These are phyloP conservation scores for Sparidentex hasta DNA, from an alignment of 2,797 vertebrate genomes.

Conservation along the genomic window DNA sequence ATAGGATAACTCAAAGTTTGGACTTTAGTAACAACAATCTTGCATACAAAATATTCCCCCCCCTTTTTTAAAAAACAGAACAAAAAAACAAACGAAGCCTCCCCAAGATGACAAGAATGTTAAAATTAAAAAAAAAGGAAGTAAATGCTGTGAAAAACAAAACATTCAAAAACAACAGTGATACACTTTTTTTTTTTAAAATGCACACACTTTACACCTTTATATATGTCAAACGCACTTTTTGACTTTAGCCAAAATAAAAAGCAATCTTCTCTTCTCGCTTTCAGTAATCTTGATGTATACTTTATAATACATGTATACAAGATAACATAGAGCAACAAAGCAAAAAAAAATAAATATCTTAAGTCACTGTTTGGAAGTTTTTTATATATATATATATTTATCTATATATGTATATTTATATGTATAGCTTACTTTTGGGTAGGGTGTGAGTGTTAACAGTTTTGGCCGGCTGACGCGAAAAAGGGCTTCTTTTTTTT, in stretches of 20 bases:
- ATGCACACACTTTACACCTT: constrained; percentile 86
- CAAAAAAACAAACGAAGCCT: not conserved
- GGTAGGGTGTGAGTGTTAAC: constrained; percentile 85
- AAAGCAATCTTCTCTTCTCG: constrained; percentile 65
- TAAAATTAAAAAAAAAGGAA: constrained; percentile 65
- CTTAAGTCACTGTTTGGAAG: constrained; percentile 88
- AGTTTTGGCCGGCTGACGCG: constrained; percentile 62
- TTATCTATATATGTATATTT: constrained; percentile 84
- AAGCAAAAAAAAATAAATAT: constrained; percentile 93
- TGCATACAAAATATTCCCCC: constrained; percentile 68
- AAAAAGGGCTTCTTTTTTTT: constrained; percentile 55
- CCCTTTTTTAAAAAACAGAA: constrained; percentile 13
- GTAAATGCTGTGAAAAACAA: constrained; percentile 73
- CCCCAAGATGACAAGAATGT: constrained; percentile 68
- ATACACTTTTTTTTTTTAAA: constrained; percentile 74
- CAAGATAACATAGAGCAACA: constrained; percentile 85
- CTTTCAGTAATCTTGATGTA: constrained; percentile 80
- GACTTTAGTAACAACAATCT: constrained; percentile 61
- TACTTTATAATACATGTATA: constrained; percentile 87
- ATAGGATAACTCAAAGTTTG: constrained; percentile 62
- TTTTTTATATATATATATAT: constrained; percentile 84
- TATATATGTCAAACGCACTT: constrained; percentile 77
- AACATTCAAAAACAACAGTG: constrained; percentile 78
- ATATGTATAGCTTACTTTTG: constrained; percentile 91
- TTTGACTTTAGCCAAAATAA: constrained; percentile 83